Evolutionary conservation across 1,140 invertebrate genomes (phyloP).

Genomic region (Lutraria rhynchaena): DNA sequence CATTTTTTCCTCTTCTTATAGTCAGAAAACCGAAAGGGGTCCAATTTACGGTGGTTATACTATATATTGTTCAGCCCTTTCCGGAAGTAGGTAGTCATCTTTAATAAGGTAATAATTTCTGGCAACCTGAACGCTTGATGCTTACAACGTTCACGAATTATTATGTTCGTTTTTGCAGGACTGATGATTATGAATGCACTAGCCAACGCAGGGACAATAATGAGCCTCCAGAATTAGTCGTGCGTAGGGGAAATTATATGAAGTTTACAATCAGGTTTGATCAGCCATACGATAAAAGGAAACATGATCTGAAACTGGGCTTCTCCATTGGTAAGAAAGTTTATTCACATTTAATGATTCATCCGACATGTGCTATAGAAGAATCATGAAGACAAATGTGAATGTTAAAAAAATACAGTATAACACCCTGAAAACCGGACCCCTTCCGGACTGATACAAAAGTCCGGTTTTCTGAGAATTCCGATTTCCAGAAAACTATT

Average conservation of each 20-base stretch:
- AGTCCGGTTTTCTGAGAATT: neutral
- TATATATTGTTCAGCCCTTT: no score
- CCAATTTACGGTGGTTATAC: no score
- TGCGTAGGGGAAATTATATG: constrained; percentile 33
- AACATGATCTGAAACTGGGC: constrained; percentile 39
- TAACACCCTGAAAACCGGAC: neutral
- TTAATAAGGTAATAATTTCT: no score
- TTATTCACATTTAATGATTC: neutral
- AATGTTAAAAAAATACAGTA: neutral
- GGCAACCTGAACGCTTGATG: no score
- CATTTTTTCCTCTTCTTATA: no score
- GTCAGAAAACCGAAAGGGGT: no score
- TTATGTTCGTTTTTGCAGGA: constrained; percentile 28
- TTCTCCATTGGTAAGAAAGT: constrained; percentile 46
- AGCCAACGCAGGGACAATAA: neutral
- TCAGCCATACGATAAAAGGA: constrained; percentile 42
- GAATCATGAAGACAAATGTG: neutral
- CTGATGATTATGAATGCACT: constrained; percentile 38
- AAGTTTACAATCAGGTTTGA: constrained; percentile 49
- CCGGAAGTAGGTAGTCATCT: no score
- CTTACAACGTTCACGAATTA: no score
- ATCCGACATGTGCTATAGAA: neutral
- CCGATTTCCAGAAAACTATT: neutral
- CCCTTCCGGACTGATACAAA: neutral
- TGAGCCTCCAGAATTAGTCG: constrained; percentile 29